Percentiles rank a stretch among this genome's conserved stretches.
Conservation (phyloP, 2,113 vertebrate genomes). For the Festucalex cinctus region DNA sequence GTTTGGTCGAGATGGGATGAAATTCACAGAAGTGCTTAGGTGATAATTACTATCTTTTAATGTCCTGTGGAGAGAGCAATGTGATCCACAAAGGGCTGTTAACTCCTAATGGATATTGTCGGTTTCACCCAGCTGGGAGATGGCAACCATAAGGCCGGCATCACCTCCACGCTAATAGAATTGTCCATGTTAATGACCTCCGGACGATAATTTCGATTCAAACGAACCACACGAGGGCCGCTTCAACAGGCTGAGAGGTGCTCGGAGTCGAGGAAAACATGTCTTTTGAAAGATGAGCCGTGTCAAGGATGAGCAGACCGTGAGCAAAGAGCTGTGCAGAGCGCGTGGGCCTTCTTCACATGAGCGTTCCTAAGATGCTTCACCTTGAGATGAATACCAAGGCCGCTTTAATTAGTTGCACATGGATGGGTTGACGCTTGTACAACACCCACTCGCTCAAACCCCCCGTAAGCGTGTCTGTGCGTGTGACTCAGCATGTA, state of each 20-base stretch:
- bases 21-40: conserved; percentile 36
- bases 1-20: conserved; percentile 35
- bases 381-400: conserved; percentile 59
- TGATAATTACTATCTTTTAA: conserved; percentile 52
- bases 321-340: not conserved
- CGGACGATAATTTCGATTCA: not conserved
- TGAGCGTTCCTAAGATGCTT: conserved; percentile 38
- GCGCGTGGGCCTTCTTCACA: conserved; percentile 6
- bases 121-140: conserved; percentile 47
- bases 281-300: not conserved
- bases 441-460: conserved; percentile 4
- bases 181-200: conserved; percentile 11
- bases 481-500: conserved; percentile 10
- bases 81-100: conserved; percentile 49
- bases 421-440: conserved; percentile 56
- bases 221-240: not conserved
- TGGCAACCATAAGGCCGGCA: conserved; percentile 31
- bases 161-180: conserved; percentile 23
- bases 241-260: not conserved
- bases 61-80: conserved; percentile 47
- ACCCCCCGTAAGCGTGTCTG: not conserved
- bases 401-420: conserved; percentile 61
- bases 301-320: not conserved
- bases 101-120: conserved; percentile 49
- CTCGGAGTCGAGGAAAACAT: not conserved